These are phyloP conservation scores for Mus spicilegus DNA, from an alignment of 2,113 vertebrate genomes.

Conservation along the genomic window DNA sequence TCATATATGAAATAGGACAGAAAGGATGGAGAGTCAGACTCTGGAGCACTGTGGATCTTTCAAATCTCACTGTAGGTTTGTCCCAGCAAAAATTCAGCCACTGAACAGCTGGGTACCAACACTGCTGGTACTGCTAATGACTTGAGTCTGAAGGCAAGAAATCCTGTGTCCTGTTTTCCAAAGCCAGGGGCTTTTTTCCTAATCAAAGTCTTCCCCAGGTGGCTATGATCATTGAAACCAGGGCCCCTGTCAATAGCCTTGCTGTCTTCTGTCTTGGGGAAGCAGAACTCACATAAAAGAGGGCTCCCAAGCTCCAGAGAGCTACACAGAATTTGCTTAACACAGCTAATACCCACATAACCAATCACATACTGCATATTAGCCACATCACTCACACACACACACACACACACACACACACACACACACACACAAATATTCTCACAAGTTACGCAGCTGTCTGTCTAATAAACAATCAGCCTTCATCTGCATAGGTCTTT, in stretches of 20 bases:
- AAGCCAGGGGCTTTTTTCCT: neutral
- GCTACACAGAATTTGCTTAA: fast-evolving
- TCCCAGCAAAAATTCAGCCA: neutral
- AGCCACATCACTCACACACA: too few relatives aligned
- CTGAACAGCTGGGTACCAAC: neutral
- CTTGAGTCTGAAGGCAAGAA: neutral
- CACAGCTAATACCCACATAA: neutral
- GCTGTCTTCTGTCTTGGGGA: neutral
- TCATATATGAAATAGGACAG: neutral
- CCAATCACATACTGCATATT: neutral
- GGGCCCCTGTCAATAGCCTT: neutral
- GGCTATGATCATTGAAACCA: neutral
- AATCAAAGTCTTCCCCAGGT: neutral
- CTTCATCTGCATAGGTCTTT: neutral
- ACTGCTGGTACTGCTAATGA: neutral
- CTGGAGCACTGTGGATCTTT: neutral
- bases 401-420: too few relatives aligned
- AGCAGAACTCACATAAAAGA: neutral
- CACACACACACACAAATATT: neutral
- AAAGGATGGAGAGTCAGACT: neutral
- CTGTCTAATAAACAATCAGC: neutral
- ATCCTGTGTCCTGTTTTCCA: neutral
- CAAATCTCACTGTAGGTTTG: neutral
- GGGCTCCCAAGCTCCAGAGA: neutral
- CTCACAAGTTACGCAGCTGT: neutral